These are phyloP conservation scores for Sinohyriopsis cumingii DNA, from an alignment of 2,888 invertebrate species.

Conservation along the genomic window DNA sequence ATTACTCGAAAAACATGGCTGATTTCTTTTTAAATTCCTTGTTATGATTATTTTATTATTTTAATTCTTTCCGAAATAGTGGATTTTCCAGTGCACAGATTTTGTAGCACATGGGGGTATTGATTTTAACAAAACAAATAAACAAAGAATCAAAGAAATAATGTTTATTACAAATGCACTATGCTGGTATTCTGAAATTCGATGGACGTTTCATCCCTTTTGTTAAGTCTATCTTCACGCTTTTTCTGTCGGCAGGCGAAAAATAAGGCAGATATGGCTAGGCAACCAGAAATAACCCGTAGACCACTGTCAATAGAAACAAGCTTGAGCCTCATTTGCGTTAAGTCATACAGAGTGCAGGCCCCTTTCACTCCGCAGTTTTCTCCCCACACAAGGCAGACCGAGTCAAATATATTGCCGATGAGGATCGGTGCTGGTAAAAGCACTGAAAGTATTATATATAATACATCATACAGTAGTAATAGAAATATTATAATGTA, in stretches of 20 bases:
- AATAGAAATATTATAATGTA: too few species aligned
- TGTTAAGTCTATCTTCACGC: neutral
- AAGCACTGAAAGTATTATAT: slow-evolving; percentile 31
- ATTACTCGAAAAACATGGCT: too few species aligned
- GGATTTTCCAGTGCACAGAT: too few species aligned
- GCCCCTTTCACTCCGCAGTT: slow-evolving; percentile 35
- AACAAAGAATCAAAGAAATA: too few species aligned
- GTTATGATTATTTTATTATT: too few species aligned
- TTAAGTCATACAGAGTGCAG: slow-evolving; percentile 43
- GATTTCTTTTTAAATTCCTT: too few species aligned
- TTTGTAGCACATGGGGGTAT: too few species aligned
- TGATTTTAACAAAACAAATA: too few species aligned
- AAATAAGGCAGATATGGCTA: slow-evolving; percentile 7
- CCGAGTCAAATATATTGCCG: slow-evolving; percentile 42
- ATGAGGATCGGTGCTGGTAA: slow-evolving; percentile 46
- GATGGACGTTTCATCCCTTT: neutral
- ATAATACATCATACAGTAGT: too few species aligned
- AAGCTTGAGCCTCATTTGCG: slow-evolving; percentile 30
- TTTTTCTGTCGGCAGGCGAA: slow-evolving; percentile 4
- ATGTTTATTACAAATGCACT: too few species aligned
- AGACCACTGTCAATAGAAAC: slow-evolving; percentile 29
- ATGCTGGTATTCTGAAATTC: too few species aligned
- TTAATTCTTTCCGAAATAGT: too few species aligned
- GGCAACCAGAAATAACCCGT: slow-evolving; percentile 3
- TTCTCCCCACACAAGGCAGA: slow-evolving; percentile 38